Base-by-base conservation (phyloP, 2,888 invertebrate genomes). In the Brenthis daphne region DNA sequence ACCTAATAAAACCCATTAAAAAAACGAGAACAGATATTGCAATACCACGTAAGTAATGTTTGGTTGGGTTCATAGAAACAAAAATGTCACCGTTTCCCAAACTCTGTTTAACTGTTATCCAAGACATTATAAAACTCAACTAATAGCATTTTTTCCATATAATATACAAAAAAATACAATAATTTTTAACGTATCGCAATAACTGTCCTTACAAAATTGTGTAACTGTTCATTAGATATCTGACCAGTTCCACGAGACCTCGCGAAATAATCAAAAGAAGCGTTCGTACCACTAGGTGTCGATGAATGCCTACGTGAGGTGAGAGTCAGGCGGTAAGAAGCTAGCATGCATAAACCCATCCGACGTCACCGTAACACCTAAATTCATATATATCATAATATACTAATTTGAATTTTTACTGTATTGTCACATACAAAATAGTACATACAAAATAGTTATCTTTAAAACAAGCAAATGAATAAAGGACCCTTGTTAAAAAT, bases 221-320 rank as follows among this genome's bases (percentile, higher is more conserved):
- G 51, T 11, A 53, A 53, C 51, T 60, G 50, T 12, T 50, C 50
- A 48, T 14, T 47, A 13, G 13, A 13, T 48, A 48, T 43, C 24
- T 60, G 58, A 60, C 48, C 58, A 47, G 54, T 29, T 48, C 3
- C 24, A 6, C 24, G 6, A 63, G 8, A 53, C 14, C 16, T 33
- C 48, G 67, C 65, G 63, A 69, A 69, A 69, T 70, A 64, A 70
- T 65, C 54, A 69, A 69, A 74, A 73, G 11, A 74, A 73, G 74
- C 74, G 63, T 50, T 67, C 50, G 64, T 70, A 72, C 65, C 24
- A 70, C 64, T 73, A 67, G 13, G 72, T 72, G 73, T 64, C 64
- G 48, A 54, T 61, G 69, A 63, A 57, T 54, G 58, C 63, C 70
- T 51, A 66, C 66, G 55, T 58, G 57, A 48, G 20, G 64, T 69